Evolutionary conservation across 2,797 vertebrate species (phyloP), one percentile per base, ranked within the genome.

Genomic region (Chelidonichthys spinosus): DNA sequence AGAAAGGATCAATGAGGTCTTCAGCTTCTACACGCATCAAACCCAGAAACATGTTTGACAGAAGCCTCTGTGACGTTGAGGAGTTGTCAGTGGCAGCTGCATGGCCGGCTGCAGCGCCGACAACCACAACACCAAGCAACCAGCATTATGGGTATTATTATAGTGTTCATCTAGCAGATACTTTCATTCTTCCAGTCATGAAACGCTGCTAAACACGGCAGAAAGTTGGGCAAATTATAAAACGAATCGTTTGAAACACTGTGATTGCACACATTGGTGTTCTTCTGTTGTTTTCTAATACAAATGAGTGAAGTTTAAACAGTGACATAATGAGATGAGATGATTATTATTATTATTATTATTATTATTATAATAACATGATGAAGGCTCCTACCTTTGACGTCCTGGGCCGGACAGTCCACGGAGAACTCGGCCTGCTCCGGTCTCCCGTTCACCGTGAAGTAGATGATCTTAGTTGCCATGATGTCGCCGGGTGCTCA

Each of bases 381-480:
- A 25, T 25, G 25, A 25, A 25, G 42, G 39, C 35, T 67, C 85
- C 59, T 90, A 95, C 95, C 94, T 94, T 96, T 96, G 37, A 96
- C 74, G 35, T 95, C 94, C 81, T 95, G 92, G 6, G 92, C 85
- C 17, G 94, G 93, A 18, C 93, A 95, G 33, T 94, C 91, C 13
- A 78, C 18, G 0, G 88, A 83, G 80, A 95, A 93, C 85, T 96
- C 94, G 0, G 94, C 94, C 78, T 89, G 88, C 73, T 96, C 95
- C 3, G 94, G 93, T 92, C 87, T 92, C 53, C 93, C 95, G 14
- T 94, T 94, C 53, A 95, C 91, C 0, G 92, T 94, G 83, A 95
- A 95, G 84, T 92, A 93, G 86, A 95, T 93, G 6, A 93, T 92
- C 88, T 93, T 95, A 61, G 90, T 89, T 71, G 80, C 90, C 92